Evolutionary conservation across 2,113 vertebrate species (phyloP).

Genomic region (Boleophthalmus pectinirostris): DNA sequence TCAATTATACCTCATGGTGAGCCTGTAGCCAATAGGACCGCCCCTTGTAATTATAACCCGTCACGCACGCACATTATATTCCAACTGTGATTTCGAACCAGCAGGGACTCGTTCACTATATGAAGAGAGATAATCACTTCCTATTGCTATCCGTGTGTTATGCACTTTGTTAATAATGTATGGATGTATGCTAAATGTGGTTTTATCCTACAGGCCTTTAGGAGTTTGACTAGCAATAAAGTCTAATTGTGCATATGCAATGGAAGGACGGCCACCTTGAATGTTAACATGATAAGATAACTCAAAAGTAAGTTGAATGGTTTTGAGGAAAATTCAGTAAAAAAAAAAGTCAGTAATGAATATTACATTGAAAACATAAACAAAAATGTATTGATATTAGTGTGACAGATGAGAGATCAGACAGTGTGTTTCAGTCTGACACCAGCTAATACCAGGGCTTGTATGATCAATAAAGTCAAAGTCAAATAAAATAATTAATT

Average conservation of each 20-base stretch:
- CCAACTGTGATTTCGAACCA: slow-evolving; percentile 26
- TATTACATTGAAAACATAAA: no score
- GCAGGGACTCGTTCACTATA: slow-evolving; percentile 37
- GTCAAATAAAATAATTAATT: no score
- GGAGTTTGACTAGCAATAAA: slow-evolving; percentile 37
- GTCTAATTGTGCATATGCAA: slow-evolving; percentile 9
- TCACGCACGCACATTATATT: slow-evolving; percentile 15
- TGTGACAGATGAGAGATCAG: no score
- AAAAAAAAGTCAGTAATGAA: no score
- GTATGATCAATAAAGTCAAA: no score
- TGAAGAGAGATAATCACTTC: slow-evolving; percentile 58
- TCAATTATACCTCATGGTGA: neutral
- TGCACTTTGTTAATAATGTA: slow-evolving; percentile 58
- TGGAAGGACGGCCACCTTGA: slow-evolving; percentile 44
- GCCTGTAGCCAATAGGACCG: slow-evolving; percentile 12
- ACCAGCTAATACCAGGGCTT: no score
- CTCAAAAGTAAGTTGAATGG: no score
- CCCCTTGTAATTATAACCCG: slow-evolving; percentile 9
- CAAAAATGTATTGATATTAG: no score
- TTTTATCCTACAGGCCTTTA: slow-evolving; percentile 55
- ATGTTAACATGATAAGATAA: slow-evolving; percentile 15
- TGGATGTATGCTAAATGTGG: slow-evolving; percentile 44
- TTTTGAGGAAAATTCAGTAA: no score
- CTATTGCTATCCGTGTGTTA: slow-evolving; percentile 39
- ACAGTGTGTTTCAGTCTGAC: no score